Conservation (phyloP, 2,888 invertebrate species). For the Caenorhabditis virilis region DNA sequence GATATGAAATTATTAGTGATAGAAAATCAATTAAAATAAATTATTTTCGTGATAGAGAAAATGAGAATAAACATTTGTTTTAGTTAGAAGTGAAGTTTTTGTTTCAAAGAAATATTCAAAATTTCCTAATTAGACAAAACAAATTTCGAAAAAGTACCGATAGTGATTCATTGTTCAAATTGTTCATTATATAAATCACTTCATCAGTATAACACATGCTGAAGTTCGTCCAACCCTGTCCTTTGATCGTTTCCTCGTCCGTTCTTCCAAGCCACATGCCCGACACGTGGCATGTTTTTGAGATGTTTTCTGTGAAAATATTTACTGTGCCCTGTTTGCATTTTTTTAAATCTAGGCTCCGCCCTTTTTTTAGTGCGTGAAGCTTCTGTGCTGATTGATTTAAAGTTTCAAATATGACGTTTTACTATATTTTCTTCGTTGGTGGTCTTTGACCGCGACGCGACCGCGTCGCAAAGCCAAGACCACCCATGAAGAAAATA, state of each 20-base stretch:
- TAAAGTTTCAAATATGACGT: too few relatives aligned
- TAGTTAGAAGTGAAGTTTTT: constrained; percentile 2
- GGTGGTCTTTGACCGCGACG: too few relatives aligned
- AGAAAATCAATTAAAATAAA: too few relatives aligned
- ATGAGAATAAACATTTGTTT: constrained; percentile 4
- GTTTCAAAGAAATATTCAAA: constrained; percentile 5
- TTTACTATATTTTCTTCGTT: too few relatives aligned
- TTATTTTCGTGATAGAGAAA: background rate
- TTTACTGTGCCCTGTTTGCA: too few relatives aligned
- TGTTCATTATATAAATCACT: constrained; percentile 62
- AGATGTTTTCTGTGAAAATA: constrained; percentile 54
- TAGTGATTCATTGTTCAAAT: constrained; percentile 65
- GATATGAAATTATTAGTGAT: too few relatives aligned
- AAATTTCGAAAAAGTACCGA: constrained; percentile 40
- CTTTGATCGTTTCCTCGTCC: constrained; percentile 45
- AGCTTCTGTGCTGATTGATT: too few relatives aligned
- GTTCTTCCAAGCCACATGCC: constrained; percentile 63
- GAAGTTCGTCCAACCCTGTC: constrained; percentile 68
- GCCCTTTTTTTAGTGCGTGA: too few relatives aligned
- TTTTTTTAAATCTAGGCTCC: too few relatives aligned
- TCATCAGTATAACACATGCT: constrained; percentile 66
- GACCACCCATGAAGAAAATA: too few relatives aligned
- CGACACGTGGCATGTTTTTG: constrained; percentile 62
- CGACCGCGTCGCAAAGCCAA: too few relatives aligned
- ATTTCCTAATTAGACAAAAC: background rate